Evolutionary conservation across 2,888 invertebrate species (phyloP).

Genomic region (Parnassius smintheus): DNA sequence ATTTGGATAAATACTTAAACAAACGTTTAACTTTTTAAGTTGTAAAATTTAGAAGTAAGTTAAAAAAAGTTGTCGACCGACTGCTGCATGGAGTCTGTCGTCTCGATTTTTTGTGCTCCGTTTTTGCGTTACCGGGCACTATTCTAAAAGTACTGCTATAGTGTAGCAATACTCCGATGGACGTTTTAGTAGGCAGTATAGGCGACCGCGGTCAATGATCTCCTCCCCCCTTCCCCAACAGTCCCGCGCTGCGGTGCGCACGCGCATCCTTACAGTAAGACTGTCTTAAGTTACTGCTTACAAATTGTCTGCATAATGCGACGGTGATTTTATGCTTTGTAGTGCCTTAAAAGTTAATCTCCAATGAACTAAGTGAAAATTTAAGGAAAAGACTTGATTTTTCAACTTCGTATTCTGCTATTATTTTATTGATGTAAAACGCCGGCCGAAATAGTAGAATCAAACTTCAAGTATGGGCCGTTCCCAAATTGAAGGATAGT

Average conservation of each 20-base stretch:
- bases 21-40: no score
- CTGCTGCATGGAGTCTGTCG: neutral
- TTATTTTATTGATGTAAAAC: no score
- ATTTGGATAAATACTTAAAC: no score
- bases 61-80: no score
- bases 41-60: no score
- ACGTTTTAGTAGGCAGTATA: conserved; percentile 30
- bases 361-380: neutral
- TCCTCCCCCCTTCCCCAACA: conserved; percentile 18
- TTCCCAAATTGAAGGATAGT: no score
- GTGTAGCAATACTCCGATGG: conserved; percentile 30
- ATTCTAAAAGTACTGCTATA: conserved; percentile 30
- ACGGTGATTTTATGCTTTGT: conserved; percentile 14
- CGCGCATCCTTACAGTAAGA: conserved; percentile 26
- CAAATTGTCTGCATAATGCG: conserved; percentile 22
- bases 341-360: neutral
- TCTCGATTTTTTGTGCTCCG: conserved; percentile 6
- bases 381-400: no score
- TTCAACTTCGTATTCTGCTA: no score
- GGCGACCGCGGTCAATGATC: conserved; percentile 36
- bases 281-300: conserved; percentile 25
- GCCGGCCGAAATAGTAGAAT: no score
- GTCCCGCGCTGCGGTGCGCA: conserved; percentile 17
- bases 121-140: conserved; percentile 11
- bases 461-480: no score